Conservation (phyloP, 2,888 invertebrate species). For the Ophion obscuratus region DNA sequence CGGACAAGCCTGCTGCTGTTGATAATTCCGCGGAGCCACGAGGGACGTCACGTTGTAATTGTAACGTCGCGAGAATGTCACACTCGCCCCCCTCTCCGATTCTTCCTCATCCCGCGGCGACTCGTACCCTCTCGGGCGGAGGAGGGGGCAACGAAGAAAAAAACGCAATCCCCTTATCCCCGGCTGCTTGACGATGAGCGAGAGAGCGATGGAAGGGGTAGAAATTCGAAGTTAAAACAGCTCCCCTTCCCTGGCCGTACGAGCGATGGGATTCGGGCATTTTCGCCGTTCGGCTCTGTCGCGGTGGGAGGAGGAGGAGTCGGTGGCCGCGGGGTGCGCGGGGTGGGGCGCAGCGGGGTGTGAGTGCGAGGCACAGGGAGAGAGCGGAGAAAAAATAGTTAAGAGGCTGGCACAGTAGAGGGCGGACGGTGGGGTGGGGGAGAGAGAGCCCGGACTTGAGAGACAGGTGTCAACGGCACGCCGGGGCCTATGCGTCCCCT, state of each 20-base stretch:
- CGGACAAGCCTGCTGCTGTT: slow-evolving; percentile 11
- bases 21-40: slow-evolving; percentile 41
- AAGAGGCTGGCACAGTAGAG: slow-evolving; percentile 83
- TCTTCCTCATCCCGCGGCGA: slow-evolving; percentile 6
- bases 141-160: slow-evolving; percentile 24
- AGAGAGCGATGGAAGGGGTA: slow-evolving; percentile 53
- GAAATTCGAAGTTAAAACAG: slow-evolving; percentile 67
- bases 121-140: slow-evolving; percentile 32
- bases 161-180: slow-evolving; percentile 33
- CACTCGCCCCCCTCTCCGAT: slow-evolving; percentile 3
- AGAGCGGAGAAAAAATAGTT: slow-evolving; percentile 82
- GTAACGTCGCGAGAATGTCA: slow-evolving; percentile 26
- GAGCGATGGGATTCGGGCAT: slow-evolving; percentile 78
- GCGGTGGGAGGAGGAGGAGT: slow-evolving; percentile 47
- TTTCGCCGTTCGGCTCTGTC: slow-evolving; percentile 76
- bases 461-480: slow-evolving; percentile 83
- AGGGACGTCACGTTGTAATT: slow-evolving; percentile 52
- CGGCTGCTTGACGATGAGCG: slow-evolving; percentile 37
- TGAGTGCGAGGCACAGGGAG: slow-evolving; percentile 71
- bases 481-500: slow-evolving; percentile 74
- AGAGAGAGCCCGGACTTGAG: slow-evolving; percentile 76
- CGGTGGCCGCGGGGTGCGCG: slow-evolving; percentile 13
- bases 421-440: slow-evolving; percentile 82
- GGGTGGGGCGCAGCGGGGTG: slow-evolving; percentile 55
- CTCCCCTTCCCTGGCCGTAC: slow-evolving; percentile 53